A percentile compares a stretch with the other conserved stretches of the same genome.
Evolutionary conservation across 2,113 vertebrate genomes (phyloP).

Genomic region (Terrapene triunguis): DNA sequence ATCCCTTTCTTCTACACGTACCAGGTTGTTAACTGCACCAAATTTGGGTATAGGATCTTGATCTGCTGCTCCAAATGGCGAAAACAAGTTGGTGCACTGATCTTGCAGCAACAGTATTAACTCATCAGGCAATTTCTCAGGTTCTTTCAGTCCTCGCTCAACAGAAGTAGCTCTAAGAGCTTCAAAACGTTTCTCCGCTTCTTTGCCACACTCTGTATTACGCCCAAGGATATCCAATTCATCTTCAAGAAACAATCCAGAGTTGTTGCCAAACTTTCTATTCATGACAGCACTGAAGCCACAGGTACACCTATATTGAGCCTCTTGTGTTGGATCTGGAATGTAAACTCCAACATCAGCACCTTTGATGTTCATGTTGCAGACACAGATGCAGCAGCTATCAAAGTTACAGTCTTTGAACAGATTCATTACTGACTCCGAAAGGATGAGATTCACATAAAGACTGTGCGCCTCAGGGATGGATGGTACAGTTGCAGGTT

Average conservation of each 20-base stretch:
- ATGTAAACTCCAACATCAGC: constrained; percentile 97
- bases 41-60: constrained; percentile 82
- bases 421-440: constrained; percentile 97
- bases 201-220: constrained; percentile 92
- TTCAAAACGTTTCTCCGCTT: constrained; percentile 95
- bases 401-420: constrained; percentile 99
- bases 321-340: constrained; percentile 91
- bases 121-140: constrained; percentile 91
- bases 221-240: constrained; percentile 96
- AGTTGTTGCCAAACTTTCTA: constrained; percentile 94
- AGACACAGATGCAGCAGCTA: constrained; percentile 98
- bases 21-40: constrained; percentile 78
- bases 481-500: constrained; percentile 94
- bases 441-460: constrained; percentile 98
- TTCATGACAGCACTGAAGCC: constrained; percentile 99
- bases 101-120: constrained; percentile 95
- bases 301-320: constrained; percentile 92
- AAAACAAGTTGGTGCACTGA: constrained; percentile 97
- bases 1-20: constrained; percentile 95
- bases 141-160: constrained; percentile 86
- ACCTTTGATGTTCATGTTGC: constrained; percentile 99
- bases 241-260: constrained; percentile 97
- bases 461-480: constrained; percentile 98
- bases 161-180: constrained; percentile 87
- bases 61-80: constrained; percentile 89